These are phyloP conservation scores for Stenotaenia linearis DNA, from an alignment of 2,888 invertebrate genomes.

Conservation along the genomic window DNA sequence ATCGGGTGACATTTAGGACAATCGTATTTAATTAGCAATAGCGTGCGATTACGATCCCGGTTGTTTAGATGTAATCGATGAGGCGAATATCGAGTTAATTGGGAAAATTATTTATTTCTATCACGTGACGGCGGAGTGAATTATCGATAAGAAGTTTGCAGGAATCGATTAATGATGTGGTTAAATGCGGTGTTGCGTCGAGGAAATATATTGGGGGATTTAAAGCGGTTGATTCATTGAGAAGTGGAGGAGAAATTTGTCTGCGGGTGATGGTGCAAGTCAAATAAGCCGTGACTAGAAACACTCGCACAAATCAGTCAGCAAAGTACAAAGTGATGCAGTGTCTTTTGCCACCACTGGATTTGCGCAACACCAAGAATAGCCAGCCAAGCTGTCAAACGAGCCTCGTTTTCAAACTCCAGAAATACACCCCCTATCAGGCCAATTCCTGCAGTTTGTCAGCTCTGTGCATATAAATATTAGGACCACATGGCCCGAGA, in stretches of 20 bases:
- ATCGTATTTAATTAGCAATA: neutral
- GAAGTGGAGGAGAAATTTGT: neutral
- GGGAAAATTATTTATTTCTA: neutral
- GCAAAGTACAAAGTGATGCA: constrained; percentile 22
- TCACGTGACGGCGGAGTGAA: neutral
- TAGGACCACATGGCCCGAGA: constrained; percentile 8
- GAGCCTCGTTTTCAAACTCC: constrained; percentile 14
- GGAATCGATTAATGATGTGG: neutral
- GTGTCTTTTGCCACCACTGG: constrained; percentile 26
- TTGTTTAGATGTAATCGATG: constrained; percentile 4
- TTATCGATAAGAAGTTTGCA: neutral
- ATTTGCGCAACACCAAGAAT: constrained; percentile 16
- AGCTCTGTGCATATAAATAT: constrained; percentile 21
- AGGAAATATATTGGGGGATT: neutral
- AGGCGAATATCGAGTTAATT: neutral
- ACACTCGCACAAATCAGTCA: constrained; percentile 26
- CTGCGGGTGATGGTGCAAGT: constrained; percentile 16
- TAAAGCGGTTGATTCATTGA: constrained; percentile 11
- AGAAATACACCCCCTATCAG: constrained; percentile 24
- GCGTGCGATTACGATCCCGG: neutral
- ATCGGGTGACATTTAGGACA: neutral
- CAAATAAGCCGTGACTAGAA: constrained; percentile 26
- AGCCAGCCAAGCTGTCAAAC: neutral
- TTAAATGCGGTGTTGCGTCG: neutral
- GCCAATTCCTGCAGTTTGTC: constrained; percentile 21